These are phyloP conservation scores for Hipposideros armiger DNA, from an alignment of 2,113 vertebrate species.

Conservation along the genomic window DNA sequence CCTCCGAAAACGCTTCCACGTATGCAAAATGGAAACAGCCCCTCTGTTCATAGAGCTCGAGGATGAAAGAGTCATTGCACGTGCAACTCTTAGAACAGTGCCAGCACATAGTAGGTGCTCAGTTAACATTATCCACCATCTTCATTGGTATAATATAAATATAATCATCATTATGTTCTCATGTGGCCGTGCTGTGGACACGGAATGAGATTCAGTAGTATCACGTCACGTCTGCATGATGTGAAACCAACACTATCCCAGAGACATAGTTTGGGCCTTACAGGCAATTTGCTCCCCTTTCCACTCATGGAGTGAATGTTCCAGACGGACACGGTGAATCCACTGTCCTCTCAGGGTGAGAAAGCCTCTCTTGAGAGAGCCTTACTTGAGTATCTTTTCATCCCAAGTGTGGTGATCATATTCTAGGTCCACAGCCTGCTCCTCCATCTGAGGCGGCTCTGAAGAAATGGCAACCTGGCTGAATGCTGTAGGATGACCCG, in stretches of 20 bases:
- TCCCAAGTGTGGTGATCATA: fast-evolving
- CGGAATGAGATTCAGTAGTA: fast-evolving
- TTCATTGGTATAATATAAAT: fast-evolving
- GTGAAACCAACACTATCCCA: fast-evolving
- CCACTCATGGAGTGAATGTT: fast-evolving
- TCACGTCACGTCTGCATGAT: fast-evolving
- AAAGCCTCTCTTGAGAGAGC: too few species aligned
- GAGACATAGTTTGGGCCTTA: neutral
- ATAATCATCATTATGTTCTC: fast-evolving
- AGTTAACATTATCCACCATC: fast-evolving
- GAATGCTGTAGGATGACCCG: fast-evolving
- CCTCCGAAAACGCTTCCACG: fast-evolving
- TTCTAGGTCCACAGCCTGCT: neutral
- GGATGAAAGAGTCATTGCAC: fast-evolving
- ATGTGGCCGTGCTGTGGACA: fast-evolving
- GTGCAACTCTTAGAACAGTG: fast-evolving
- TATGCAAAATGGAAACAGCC: fast-evolving
- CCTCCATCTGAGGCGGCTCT: neutral
- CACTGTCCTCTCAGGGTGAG: fast-evolving
- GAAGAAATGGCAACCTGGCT: neutral
- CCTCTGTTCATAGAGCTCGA: fast-evolving
- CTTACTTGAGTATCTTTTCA: too few species aligned
- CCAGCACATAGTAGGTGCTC: neutral
- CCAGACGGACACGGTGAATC: fast-evolving
- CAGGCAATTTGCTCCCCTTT: neutral